Base-by-base conservation (phyloP, 2,888 invertebrate species). In the Sarcophaga caerulescens region DNA sequence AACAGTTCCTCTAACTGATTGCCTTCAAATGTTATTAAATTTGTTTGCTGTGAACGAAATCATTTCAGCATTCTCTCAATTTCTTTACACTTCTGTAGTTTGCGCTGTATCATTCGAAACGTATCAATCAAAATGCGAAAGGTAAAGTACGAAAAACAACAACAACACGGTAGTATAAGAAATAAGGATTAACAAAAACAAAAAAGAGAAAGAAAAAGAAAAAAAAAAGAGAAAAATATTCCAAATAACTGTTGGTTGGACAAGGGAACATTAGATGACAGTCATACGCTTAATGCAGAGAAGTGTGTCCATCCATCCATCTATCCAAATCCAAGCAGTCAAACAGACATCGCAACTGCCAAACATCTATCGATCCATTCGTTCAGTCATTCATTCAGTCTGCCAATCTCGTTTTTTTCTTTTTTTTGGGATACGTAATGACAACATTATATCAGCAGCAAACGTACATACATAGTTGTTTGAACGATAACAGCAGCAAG, bases 51-150 rank as follows among this genome's bases (percentile, higher is more conserved):
- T 10, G 35, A 10, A 10, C 35, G 35, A 35, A 35, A 8, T 3
- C 52, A 52, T 14, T 52, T 52, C 5, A 52, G 3, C 14, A 47
- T 47, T 17, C 52, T 52, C 52, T 2, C 17, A 52, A 14, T 52
- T 52, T 52, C 52, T 75, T 52, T 81, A 52, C 63, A 84, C 59
- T 84, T 60, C 69, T 47, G 70, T 68, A 66, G 68, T 73, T 83
- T 74, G 63, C 76, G 83, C 77, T 81, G 77, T 81, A 77, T 86
- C 85, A 86, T 84, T 83, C 85, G 66, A 84, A 84, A 81, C 81
- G 74, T 84, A 86, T 86, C 84, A 84, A 81, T 86, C 86, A 86
- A 86, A 70, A 68, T 35, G 23, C 69, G 57, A 70, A 74, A 47
- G 63, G 65, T 59, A 76, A 81, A 70, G 69, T 69, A 83, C 47